Conservation (phyloP, 2,113 vertebrate species). For the Podarcis cretensis region DNA sequence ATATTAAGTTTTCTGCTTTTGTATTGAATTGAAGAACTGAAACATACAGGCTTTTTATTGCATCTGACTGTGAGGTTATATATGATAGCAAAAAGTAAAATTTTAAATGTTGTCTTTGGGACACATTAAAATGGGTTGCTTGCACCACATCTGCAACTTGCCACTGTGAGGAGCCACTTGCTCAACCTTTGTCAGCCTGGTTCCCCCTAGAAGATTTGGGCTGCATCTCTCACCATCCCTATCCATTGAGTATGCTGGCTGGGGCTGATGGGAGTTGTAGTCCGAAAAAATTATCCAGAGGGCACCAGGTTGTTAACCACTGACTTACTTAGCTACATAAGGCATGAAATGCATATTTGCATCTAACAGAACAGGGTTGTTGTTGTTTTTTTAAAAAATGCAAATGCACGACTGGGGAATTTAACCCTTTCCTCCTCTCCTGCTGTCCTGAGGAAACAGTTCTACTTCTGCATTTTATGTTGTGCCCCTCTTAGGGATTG, state of each 20-base stretch:
- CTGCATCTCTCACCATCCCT: too few species aligned
- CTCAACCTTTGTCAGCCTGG: background rate
- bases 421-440: too few species aligned
- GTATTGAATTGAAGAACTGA: background rate
- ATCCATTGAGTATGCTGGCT: too few species aligned
- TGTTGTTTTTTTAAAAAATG: background rate
- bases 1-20: background rate
- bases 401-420: background rate
- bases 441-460: too few species aligned
- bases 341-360: background rate
- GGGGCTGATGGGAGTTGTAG: too few species aligned
- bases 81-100: background rate
- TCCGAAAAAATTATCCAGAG: too few species aligned
- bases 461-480: too few species aligned
- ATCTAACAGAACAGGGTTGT: background rate
- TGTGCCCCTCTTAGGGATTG: too few species aligned
- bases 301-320: too few species aligned
- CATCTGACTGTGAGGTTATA: background rate
- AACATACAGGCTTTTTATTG: background rate
- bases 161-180: background rate
- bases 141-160: background rate
- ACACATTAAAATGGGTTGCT: background rate
- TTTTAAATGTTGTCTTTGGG: background rate
- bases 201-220: too few species aligned
- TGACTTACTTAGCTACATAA: too few species aligned